phyloP scores from a whole-genome alignment of 2,797 vertebrate genomes.

The Cuculus canorus region DNA sequence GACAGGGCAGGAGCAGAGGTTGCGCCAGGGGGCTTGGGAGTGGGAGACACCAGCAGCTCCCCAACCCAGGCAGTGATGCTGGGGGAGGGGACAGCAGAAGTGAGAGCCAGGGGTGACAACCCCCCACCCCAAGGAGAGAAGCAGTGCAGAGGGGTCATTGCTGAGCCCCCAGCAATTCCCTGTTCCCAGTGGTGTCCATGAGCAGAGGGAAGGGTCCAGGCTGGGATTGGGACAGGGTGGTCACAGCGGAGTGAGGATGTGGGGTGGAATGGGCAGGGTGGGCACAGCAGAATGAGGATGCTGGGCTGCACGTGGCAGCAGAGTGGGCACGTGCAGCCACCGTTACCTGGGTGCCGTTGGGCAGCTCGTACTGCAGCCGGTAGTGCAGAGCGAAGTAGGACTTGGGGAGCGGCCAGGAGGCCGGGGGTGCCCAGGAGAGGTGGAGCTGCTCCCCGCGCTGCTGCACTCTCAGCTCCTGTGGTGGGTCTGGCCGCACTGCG shows the following conservation, averaged over 20 bases:
- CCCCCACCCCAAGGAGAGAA: not conserved
- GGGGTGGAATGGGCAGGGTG: too few relatives aligned
- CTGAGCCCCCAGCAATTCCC: too few relatives aligned
- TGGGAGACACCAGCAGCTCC: rapidly evolving
- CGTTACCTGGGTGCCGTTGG: not conserved
- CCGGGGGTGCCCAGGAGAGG: conserved; percentile 3
- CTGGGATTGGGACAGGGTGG: not conserved
- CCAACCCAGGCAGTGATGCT: rapidly evolving
- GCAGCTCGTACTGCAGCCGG: not conserved
- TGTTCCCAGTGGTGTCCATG: too few relatives aligned
- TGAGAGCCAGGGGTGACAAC: not conserved
- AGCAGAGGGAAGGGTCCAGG: not conserved
- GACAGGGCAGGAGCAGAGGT: not conserved
- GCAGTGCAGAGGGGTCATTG: rapidly evolving
- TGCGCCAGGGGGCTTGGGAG: not conserved
- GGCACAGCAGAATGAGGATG: too few relatives aligned
- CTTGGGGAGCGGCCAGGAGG: conserved; percentile 11
- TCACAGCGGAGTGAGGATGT: too few relatives aligned
- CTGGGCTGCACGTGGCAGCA: too few relatives aligned
- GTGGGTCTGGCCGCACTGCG: not conserved
- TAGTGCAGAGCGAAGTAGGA: conserved; percentile 14
- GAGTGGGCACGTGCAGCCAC: rapidly evolving
- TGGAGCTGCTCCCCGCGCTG: not conserved
- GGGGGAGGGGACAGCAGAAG: not conserved
- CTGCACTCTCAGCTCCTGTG: not conserved